A percentile compares a stretch with the other conserved stretches of the same genome.
phyloP scores from a whole-genome alignment of 2,113 vertebrate species.

The Argyrosomus japonicus region DNA sequence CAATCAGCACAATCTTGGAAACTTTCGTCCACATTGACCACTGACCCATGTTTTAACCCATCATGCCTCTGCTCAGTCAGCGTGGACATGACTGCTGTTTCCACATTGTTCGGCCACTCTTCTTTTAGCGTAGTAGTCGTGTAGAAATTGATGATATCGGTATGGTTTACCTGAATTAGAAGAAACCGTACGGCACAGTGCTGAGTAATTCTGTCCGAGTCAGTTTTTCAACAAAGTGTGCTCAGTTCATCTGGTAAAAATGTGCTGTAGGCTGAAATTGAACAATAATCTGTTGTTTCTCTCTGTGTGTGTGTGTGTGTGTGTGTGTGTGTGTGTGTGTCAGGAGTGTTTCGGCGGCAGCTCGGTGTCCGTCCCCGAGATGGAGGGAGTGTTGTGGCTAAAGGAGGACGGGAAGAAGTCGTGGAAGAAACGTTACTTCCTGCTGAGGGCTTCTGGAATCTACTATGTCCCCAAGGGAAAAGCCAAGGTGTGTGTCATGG shows the following conservation, averaged over 20 bases:
- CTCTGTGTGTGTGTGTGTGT: background rate
- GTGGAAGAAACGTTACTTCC: constrained; percentile 99
- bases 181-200: background rate
- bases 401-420: constrained; percentile 99
- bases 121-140: background rate
- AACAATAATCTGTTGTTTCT: background rate
- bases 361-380: constrained; percentile 96
- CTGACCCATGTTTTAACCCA: no score
- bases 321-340: background rate
- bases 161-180: background rate
- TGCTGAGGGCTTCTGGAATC: constrained; percentile 95
- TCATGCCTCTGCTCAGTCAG: no score
- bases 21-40: no score
- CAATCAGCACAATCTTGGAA: no score
- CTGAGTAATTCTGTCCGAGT: background rate
- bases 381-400: constrained; percentile 96
- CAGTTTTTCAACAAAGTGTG: background rate
- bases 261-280: background rate
- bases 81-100: no score
- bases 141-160: background rate
- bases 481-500: constrained; percentile 88
- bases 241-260: background rate
- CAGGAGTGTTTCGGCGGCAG: constrained; percentile 98
- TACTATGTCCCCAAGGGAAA: constrained; percentile 99
- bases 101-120: background rate